Conservation (phyloP, 35 echinoderm and acorn worm species). For the Patiria miniata region DNA sequence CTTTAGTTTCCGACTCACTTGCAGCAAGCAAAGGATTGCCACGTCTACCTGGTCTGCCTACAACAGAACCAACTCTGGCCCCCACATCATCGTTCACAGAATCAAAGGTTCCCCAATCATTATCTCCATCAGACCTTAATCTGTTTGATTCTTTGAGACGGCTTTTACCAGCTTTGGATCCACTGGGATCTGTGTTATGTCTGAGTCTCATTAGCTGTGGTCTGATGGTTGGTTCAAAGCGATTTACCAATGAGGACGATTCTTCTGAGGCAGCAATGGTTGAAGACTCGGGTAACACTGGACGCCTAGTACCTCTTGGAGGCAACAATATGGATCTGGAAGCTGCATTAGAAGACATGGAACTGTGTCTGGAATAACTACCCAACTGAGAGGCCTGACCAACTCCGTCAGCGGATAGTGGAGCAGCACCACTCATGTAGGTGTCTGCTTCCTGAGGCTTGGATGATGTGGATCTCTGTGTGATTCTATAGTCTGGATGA, state of each 20-base stretch:
- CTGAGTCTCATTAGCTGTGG: too few species aligned
- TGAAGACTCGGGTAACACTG: too few species aligned
- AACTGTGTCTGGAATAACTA: neutral
- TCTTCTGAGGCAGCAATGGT: too few species aligned
- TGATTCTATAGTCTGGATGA: neutral
- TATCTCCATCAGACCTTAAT: neutral
- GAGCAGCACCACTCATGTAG: neutral
- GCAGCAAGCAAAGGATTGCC: too few species aligned
- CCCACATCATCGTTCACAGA: neutral
- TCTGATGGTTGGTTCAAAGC: too few species aligned
- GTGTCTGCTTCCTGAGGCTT: neutral
- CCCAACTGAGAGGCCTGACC: neutral
- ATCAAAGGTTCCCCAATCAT: neutral
- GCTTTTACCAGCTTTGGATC: too few species aligned
- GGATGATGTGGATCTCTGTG: neutral
- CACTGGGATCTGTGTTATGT: too few species aligned
- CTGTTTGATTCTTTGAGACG: neutral
- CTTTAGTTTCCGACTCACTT: too few species aligned
- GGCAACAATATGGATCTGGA: too few species aligned
- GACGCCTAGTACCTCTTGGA: too few species aligned
- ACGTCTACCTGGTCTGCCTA: too few species aligned
- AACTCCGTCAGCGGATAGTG: neutral
- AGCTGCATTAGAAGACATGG: neutral
- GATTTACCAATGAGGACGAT: too few species aligned
- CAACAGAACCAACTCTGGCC: neutral